Evolutionary conservation across 2,797 vertebrate species (phyloP), one percentile per base, ranked within the genome.

Genomic region (Neosalanx taihuensis): DNA sequence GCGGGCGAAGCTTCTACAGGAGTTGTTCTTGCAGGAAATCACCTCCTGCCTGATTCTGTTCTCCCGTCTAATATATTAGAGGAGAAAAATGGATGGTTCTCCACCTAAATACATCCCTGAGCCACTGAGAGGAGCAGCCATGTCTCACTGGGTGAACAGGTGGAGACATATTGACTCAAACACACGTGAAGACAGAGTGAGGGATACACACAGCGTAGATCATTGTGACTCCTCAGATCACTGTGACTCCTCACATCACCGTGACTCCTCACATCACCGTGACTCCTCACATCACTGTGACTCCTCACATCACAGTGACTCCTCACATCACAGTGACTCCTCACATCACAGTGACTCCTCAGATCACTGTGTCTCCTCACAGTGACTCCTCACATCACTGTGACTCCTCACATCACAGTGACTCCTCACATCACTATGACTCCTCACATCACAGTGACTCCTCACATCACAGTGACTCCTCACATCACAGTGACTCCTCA

Each of bases 1-100:
- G 71, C 75, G 68, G 77, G 82, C 71, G 77, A 73, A 62, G 72
- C 74, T 73, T 79, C 58, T 35, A 71, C 81, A 82, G 79, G 18
- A 56, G 51, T 56, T 7, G 5, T 72, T 63, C 74, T 72, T 60
- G 60, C 61, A 73, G 64, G 69, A 75, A 79, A 76, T 67, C 71
- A 64, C 71, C 78, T 72, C 76, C 71, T 49, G 73, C 29, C 17
- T 46, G 41, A 69, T 29, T 78, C 72, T n/a, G 51, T n/a, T 60
- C 58, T 67, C 31, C n/a, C 6, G 20, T 69, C 69, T 56, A 49
- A 46, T 67, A 65, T 73, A 68, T 33, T 58, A 59, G 51, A 17
- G 18, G 7, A 60, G 67, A 60, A 13, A 30, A 71, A 73, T 68
- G 59, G 35, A 76, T 64, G 70, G 31, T 49, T 71, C 67, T 35